Evolutionary conservation across 2,797 vertebrate genomes (phyloP).

Genomic region (Rhynchotus rufescens): DNA sequence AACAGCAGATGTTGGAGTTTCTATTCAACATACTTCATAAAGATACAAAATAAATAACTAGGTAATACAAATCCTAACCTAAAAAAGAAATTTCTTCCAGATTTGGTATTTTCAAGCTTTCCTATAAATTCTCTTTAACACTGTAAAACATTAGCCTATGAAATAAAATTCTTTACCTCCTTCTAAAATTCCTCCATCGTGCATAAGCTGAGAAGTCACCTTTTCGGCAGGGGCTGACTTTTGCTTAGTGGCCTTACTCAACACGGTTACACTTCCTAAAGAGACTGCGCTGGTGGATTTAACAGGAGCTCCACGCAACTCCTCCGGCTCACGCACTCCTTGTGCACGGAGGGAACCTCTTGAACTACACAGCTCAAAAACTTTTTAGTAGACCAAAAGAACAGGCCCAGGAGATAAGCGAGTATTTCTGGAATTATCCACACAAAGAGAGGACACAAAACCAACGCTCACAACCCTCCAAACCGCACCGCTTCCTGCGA

Average conservation of each 20-base stretch:
- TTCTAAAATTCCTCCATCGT: not conserved
- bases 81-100: not conserved
- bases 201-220: not conserved
- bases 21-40: not conserved
- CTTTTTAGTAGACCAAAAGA: not conserved
- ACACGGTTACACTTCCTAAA: not conserved
- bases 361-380: rapidly evolving
- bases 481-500: rapidly evolving
- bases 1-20: not conserved
- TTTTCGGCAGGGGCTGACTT: rapidly evolving
- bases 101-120: not conserved
- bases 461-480: rapidly evolving
- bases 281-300: rapidly evolving
- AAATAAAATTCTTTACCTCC: not conserved
- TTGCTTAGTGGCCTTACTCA: not conserved
- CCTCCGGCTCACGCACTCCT: not conserved
- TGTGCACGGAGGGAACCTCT: too few relatives aligned
- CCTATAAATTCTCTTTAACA: not conserved
- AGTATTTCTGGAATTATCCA: not conserved
- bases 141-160: not conserved
- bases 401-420: not conserved
- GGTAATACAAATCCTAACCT: not conserved
- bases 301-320: not conserved
- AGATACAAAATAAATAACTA: not conserved
- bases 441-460: not conserved